A percentile compares a stretch with the other conserved stretches of the same genome.
Conservation (phyloP, 2,113 vertebrate species). For the Lophius piscatorius region DNA sequence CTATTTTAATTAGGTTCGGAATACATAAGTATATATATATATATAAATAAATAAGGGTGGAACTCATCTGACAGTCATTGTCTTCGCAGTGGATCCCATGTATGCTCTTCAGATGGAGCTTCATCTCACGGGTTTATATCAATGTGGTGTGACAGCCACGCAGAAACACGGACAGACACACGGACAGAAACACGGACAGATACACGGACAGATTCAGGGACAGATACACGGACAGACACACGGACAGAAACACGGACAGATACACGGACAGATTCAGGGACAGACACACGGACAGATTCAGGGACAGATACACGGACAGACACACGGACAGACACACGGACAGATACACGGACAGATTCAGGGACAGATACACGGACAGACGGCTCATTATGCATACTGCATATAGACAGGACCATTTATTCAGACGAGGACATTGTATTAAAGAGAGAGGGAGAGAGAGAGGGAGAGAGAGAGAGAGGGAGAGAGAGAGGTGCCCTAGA, state of each 20-base stretch:
- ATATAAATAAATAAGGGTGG: constrained; percentile 11
- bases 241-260: too few species aligned
- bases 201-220: constrained; percentile 47
- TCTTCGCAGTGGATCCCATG: constrained; percentile 41
- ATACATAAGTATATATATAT: neutral
- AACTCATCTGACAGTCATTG: constrained; percentile 55
- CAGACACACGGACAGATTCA: constrained; percentile 49
- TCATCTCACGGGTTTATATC: constrained; percentile 44
- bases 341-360: constrained; percentile 43
- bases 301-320: constrained; percentile 48
- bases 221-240: constrained; percentile 48
- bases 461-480: constrained; percentile 1
- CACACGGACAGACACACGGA: constrained; percentile 52
- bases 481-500: neutral
- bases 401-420: constrained; percentile 78
- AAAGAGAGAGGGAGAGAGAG: neutral
- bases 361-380: constrained; percentile 48
- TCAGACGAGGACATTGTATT: constrained; percentile 28
- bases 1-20: constrained; percentile 1
- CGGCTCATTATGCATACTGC: constrained; percentile 72
- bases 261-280: constrained; percentile 47
- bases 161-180: constrained; percentile 53
- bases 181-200: constrained; percentile 29
- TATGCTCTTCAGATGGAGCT: constrained; percentile 33
- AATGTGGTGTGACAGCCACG: constrained; percentile 32